Evolutionary conservation across 1,140 invertebrate species (phyloP).

Genomic region (Danaus plexippus): DNA sequence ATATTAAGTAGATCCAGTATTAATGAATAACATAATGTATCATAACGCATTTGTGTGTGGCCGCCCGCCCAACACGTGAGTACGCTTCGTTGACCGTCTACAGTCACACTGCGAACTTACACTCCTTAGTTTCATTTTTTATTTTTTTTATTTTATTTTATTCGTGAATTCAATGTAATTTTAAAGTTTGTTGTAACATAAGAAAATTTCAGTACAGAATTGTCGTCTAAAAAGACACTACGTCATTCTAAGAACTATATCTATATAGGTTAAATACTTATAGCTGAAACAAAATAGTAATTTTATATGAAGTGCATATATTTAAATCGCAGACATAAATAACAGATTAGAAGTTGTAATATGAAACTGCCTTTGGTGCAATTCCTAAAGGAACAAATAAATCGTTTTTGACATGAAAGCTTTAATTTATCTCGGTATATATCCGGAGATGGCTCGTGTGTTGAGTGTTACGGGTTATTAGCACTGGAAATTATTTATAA

Average conservation of each 20-base stretch:
- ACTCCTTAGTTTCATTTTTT: no score
- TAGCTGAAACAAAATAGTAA: conserved; percentile 1
- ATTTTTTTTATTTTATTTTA: no score
- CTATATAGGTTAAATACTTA: conserved; percentile 4
- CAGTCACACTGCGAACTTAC: neutral
- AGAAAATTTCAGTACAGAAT: no score
- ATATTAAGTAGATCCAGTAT: neutral
- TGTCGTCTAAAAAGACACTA: no score
- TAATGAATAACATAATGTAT: conserved; percentile 15
- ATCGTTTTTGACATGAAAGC: conserved; percentile 26
- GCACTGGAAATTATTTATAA: conserved; percentile 38
- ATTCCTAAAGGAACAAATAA: conserved; percentile 26
- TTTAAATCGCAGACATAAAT: no score
- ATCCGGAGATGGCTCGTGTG: conserved; percentile 42
- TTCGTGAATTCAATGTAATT: no score
- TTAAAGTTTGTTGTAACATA: no score
- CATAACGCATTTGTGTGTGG: conserved; percentile 23
- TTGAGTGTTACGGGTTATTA: conserved; percentile 51
- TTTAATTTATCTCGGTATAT: conserved; percentile 36
- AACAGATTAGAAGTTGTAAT: neutral
- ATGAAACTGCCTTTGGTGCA: conserved; percentile 15
- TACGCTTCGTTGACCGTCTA: conserved; percentile 16
- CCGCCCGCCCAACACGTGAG: conserved; percentile 28
- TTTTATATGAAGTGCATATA: neutral
- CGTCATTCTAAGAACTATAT: neutral